Base-by-base conservation (phyloP, 2,797 vertebrate species). In the Melanotaenia nigrans region DNA sequence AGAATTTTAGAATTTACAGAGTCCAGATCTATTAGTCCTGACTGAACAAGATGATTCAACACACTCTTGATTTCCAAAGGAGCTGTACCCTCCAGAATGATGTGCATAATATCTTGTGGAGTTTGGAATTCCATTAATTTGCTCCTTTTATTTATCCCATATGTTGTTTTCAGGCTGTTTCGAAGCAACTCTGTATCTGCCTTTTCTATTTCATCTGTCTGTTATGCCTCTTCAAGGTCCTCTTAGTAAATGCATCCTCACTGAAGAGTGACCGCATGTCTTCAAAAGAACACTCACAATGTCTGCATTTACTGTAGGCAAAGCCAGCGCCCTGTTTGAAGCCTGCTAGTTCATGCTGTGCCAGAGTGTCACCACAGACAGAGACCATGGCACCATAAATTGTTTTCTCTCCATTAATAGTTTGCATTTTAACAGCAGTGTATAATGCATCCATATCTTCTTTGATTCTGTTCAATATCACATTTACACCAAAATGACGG, bases 341-440 rank as follows among this genome's bases (percentile, higher is more conserved):
- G 2, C 63, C 72, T 61, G 69, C 69, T 18, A 79, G 4, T 3
- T 81, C 72, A 71, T 81, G 68, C 18, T 79, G 67, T 2, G 33
- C 53, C n/a, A 78, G 22, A n/a, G 56, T 62, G 16, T 71, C 68
- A n/a, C 58, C 68, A 51, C 57, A 85, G 0, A 79, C 14, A 56
- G 65, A 75, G 45, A 86, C 35, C 2, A 83, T 16, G 54, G 69
- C 66, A 65, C 84, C 72, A 74, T 51, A 81, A 75, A 30, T 45
- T 5, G 54, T 56, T 56, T 32, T 18, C 12, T 30, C 18, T 68
- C 71, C 71, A 68, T 5, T 77, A 77, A 65, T 1, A 7, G 59
- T 42, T 63, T 68, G 59, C 32, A 68, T 70, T 62, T 49, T 70
- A n/a, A 77, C 54, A 61, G 73, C 73, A 53, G 70, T 70, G 61